Percentiles rank a stretch among this genome's conserved stretches.
phyloP scores from a whole-genome alignment of 1,140 invertebrate species.

The Procambarus clarkii region DNA sequence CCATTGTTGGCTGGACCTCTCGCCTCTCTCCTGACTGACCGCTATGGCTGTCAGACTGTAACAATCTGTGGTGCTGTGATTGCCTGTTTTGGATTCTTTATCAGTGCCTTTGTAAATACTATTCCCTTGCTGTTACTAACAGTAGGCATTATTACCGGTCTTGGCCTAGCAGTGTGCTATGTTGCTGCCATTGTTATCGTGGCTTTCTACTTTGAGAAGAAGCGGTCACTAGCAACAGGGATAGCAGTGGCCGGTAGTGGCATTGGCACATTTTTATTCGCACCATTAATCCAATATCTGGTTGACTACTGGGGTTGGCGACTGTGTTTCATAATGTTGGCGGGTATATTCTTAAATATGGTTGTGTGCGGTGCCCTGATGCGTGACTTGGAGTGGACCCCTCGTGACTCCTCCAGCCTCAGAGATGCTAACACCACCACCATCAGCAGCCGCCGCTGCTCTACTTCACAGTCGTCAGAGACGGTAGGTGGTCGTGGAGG shows the following conservation, averaged over 20 bases:
- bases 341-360: constrained; percentile 90
- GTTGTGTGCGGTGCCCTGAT: constrained; percentile 91
- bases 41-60: constrained; percentile 87
- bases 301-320: constrained; percentile 89
- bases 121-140: constrained; percentile 89
- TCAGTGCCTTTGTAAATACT: constrained; percentile 86
- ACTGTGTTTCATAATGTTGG: constrained; percentile 88
- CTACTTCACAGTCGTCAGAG: constrained; percentile 64
- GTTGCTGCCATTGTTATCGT: constrained; percentile 95
- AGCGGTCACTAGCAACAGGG: constrained; percentile 93
- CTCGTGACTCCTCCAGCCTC: constrained; percentile 52
- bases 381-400: constrained; percentile 82
- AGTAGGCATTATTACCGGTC: constrained; percentile 90
- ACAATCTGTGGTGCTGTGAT: constrained; percentile 88
- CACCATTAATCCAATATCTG: constrained; percentile 87
- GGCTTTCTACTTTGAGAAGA: constrained; percentile 96
- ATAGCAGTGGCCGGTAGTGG: constrained; percentile 93
- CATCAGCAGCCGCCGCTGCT: constrained; percentile 54
- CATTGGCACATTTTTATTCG: constrained; percentile 93
- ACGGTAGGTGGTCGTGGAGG: constrained; percentile 51
- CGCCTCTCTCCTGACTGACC: constrained; percentile 90
- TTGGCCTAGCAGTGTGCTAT: constrained; percentile 80
- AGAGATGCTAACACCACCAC: constrained; percentile 12
- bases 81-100: constrained; percentile 86
- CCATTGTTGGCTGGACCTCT: constrained; percentile 91